A percentile compares a stretch with the other conserved stretches of the same genome.
These are phyloP conservation scores for Clupea harengus DNA, from an alignment of 2,113 vertebrate genomes.

Conservation along the genomic window DNA sequence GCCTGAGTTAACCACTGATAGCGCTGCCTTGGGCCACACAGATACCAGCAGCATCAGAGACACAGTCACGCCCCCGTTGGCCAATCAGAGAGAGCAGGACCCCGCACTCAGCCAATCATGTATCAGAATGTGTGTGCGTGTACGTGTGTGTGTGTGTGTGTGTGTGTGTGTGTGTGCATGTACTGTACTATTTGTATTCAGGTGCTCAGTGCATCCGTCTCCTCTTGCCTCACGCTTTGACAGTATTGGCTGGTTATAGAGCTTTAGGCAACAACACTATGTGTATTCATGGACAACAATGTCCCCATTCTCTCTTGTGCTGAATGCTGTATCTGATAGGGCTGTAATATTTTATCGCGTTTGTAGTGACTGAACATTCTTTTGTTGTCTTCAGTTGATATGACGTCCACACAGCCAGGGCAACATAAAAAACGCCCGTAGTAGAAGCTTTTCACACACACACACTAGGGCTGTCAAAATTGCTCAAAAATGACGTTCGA, in stretches of 20 bases:
- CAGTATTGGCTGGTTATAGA: neutral
- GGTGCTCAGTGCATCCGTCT: neutral
- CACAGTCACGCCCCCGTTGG: neutral
- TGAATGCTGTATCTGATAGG: neutral
- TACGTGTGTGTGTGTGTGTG: constrained; percentile 1
- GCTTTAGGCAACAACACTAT: neutral
- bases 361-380: neutral
- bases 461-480: no score
- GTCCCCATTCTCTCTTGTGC: neutral
- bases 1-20: no score
- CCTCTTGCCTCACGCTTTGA: neutral
- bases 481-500: no score
- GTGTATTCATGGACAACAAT: neutral
- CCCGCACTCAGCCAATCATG: neutral
- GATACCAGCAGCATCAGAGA: constrained; percentile 15
- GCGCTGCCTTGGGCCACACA: neutral
- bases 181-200: constrained; percentile 2
- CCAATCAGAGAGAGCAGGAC: neutral
- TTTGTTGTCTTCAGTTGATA: neutral
- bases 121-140: neutral
- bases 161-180: neutral
- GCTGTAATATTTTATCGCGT: neutral
- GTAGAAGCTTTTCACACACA: neutral
- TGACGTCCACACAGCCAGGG: no score
- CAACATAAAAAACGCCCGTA: no score